Evolutionary conservation across 2,888 invertebrate genomes (phyloP).

Genomic region (Erebia ligea): DNA sequence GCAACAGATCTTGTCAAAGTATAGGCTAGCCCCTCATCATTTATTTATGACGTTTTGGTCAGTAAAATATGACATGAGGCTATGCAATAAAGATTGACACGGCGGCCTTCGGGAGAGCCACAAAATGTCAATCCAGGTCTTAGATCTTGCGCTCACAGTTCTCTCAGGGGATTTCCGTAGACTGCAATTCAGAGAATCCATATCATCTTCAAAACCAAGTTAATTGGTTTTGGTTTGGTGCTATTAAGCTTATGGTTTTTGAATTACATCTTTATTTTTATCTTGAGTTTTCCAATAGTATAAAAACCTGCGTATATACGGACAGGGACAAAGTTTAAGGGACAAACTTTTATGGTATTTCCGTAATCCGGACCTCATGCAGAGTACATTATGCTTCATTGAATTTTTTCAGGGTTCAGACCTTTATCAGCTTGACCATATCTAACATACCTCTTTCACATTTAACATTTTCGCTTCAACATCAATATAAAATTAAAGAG

Average conservation of each 20-base stretch:
- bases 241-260: constrained; percentile 4
- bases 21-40: constrained; percentile 12
- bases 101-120: constrained; percentile 56
- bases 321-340: no score
- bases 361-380: no score
- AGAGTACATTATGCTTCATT: no score
- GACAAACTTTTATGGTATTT: no score
- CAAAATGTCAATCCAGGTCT: constrained; percentile 76
- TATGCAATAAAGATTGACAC: constrained; percentile 75
- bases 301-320: no score
- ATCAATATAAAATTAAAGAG: no score
- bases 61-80: constrained; percentile 55
- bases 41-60: constrained; percentile 46
- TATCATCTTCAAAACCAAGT: constrained; percentile 11
- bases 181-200: constrained; percentile 21
- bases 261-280: no score
- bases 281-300: no score
- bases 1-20: neutral
- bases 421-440: no score
- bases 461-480: no score
- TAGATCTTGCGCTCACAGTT: constrained; percentile 57
- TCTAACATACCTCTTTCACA: no score
- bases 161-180: constrained; percentile 17
- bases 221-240: constrained; percentile 10
- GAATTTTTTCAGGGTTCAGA: no score